Conservation (phyloP, 2,797 vertebrate genomes). For the Aplochiton taeniatus region DNA sequence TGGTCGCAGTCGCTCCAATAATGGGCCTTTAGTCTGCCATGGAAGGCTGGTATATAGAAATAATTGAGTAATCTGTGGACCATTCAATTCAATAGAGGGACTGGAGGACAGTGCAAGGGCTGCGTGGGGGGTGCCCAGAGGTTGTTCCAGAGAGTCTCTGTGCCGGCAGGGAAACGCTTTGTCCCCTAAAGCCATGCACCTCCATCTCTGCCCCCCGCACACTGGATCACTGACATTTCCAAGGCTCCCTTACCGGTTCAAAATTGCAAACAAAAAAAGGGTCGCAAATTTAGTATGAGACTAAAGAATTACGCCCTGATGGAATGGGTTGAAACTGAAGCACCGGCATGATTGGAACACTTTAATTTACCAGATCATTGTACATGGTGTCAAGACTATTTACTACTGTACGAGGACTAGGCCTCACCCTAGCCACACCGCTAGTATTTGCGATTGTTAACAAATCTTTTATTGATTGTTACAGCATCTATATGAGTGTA, state of each 20-base stretch:
- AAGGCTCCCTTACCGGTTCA: conserved; percentile 52
- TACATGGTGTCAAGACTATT: too few relatives aligned
- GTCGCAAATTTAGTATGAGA: conserved; percentile 51
- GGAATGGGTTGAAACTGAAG: conserved; percentile 27
- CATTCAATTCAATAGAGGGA: conserved; percentile 81
- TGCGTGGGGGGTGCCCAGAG: conserved; percentile 66
- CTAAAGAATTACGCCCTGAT: conserved; percentile 52
- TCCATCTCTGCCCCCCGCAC: conserved; percentile 54
- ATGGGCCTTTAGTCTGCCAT: conserved; percentile 83
- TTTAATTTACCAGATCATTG: too few relatives aligned
- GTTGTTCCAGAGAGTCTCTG: conserved; percentile 67
- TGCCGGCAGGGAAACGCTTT: conserved; percentile 68
- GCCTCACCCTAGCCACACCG: too few relatives aligned
- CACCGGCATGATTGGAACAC: too few relatives aligned
- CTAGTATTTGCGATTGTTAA: too few relatives aligned
- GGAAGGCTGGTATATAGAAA: conserved; percentile 83
- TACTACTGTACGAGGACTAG: too few relatives aligned
- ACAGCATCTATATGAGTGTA: neutral
- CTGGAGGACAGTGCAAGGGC: conserved; percentile 70
- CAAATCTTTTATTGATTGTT: too few relatives aligned
- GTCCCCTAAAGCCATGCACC: conserved; percentile 63
- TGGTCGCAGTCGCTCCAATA: conserved; percentile 83
- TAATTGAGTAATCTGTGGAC: conserved; percentile 87
- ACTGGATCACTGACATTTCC: conserved; percentile 69
- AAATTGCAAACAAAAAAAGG: conserved; percentile 38